Base-by-base conservation (phyloP, 2,888 invertebrate species). In the Phengaris arion region DNA sequence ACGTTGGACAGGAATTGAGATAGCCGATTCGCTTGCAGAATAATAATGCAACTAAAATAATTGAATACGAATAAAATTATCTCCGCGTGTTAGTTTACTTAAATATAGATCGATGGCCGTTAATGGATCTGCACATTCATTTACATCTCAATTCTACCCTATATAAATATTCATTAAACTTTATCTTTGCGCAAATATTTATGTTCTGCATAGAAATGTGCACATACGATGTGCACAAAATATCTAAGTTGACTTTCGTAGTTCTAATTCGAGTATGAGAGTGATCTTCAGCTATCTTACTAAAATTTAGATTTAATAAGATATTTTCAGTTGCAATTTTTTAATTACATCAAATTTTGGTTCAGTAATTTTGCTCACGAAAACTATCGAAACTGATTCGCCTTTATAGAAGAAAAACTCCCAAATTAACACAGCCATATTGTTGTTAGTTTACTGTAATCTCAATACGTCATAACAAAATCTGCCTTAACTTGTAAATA, bases 161-260 rank as follows among this genome's bases (percentile, higher is more conserved):
- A 84, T 87, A 88, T 88, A 87, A 87, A 89, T 89, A 88, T 88
- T 90, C 86, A 89, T 88, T 82, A 79, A 81, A 81, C 81, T 85
- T 86, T 86, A 88, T 87, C 86, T 86, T 81, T 83, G 82, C 81
- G 81, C 83, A 86, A 86, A 85, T 87, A 88, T 77, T 79, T 64
- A 81, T 84, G 83, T 84, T 83, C 83, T 83, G 35, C 64, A 85
- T 83, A 83, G 80, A 82, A 80, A 81, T 83, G 78, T 80, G 79
- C 81, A 85, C 82, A 83, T 81, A 59, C 48, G 55, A 22, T 15
- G 48, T n/a, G n/a, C 15, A 51, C 15, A 15, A 69, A 51, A 51
- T 48, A 7, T 69, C 2, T 15, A 51, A 15, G 12, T 15, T 64
- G 35, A 35, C 3, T 35, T 35, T 35, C 35, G 35, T 35, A 35